These are phyloP conservation scores for Platanista minor DNA, from an alignment of 2,113 vertebrate species.

Conservation along the genomic window DNA sequence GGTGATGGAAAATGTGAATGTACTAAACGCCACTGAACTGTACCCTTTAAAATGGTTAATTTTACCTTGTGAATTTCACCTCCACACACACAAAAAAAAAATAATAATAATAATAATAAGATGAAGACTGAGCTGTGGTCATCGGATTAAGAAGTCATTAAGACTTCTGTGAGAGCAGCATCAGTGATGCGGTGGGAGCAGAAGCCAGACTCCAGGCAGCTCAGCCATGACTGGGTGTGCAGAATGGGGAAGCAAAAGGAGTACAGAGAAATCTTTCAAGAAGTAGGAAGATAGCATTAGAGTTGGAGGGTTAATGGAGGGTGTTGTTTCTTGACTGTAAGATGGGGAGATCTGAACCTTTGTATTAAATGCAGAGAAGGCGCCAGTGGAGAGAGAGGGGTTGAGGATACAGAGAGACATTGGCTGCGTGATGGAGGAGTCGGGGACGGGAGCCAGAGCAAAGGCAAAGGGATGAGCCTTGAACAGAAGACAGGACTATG, in stretches of 20 bases:
- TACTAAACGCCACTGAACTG: neutral
- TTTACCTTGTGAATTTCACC: constrained; percentile 11
- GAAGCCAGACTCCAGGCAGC: neutral
- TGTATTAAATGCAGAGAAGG: neutral
- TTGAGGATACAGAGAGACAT: neutral
- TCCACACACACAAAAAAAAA: neutral
- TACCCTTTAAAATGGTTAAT: neutral
- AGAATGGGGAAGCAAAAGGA: neutral
- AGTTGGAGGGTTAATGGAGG: neutral
- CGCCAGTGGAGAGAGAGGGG: neutral
- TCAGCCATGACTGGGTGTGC: neutral
- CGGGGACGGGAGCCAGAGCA: neutral
- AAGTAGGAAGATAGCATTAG: neutral
- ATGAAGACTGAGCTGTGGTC: neutral
- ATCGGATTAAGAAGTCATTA: neutral
- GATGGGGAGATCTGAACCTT: neutral
- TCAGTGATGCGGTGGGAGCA: neutral
- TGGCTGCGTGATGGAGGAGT: neutral
- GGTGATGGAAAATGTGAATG: neutral
- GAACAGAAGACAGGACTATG: neutral
- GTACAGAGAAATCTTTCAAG: neutral
- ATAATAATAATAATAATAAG: neutral
- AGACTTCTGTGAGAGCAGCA: neutral
- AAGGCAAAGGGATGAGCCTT: neutral
- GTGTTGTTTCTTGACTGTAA: neutral